Conservation (phyloP, 2,113 vertebrate genomes). For the Nycticorax nycticorax region DNA sequence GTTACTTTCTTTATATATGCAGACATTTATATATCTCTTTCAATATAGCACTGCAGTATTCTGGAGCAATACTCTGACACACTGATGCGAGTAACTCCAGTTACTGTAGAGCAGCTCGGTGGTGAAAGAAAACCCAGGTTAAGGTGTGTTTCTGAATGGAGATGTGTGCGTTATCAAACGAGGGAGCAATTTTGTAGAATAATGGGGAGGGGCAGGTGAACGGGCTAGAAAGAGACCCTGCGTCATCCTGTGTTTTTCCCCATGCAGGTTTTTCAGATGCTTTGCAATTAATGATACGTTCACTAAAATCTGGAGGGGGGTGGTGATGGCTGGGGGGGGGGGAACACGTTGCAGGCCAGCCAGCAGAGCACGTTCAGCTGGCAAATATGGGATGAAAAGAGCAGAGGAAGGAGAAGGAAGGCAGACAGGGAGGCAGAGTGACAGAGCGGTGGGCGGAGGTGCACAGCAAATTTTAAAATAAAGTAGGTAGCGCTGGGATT, state of each 20-base stretch:
- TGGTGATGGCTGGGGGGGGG: background rate
- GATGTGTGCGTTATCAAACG: background rate
- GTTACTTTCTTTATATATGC: background rate
- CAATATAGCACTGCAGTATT: constrained; percentile 3
- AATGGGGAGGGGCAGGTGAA: constrained; percentile 53
- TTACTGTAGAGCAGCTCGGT: background rate
- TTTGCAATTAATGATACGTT: constrained; percentile 59
- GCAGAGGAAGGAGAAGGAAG: constrained; percentile 32
- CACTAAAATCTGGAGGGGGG: constrained; percentile 53
- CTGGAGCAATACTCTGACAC: background rate
- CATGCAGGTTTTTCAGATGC: constrained; percentile 61
- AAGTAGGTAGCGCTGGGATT: background rate
- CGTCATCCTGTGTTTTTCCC: constrained; percentile 40
- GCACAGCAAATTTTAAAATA: constrained; percentile 30
- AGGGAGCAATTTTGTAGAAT: constrained; percentile 10
- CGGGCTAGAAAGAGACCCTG: background rate
- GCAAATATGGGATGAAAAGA: constrained; percentile 63
- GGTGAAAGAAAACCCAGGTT: background rate
- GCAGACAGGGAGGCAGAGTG: constrained; percentile 54
- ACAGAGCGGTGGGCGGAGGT: constrained; percentile 30
- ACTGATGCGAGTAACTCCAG: background rate
- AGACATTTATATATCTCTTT: background rate
- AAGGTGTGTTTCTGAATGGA: constrained; percentile 34
- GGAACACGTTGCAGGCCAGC: constrained; percentile 41
- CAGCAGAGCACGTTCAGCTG: constrained; percentile 63